phyloP scores from a whole-genome alignment of 2,113 vertebrate species.

The Gopherus flavomarginatus region DNA sequence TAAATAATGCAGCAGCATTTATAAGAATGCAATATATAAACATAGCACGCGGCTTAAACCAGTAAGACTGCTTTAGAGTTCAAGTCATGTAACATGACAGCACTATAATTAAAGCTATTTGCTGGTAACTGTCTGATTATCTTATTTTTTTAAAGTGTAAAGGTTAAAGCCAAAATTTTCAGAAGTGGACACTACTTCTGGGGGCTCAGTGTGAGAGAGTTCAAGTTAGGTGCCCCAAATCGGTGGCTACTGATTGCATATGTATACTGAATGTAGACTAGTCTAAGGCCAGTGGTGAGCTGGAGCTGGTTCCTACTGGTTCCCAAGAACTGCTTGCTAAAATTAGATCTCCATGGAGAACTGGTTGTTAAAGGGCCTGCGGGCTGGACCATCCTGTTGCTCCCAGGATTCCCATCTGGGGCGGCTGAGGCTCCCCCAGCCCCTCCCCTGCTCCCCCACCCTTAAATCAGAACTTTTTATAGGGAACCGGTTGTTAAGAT shows the following conservation, averaged over 20 bases:
- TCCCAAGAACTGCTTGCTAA: too few relatives aligned
- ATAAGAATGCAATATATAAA: not conserved
- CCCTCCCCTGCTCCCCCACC: too few relatives aligned
- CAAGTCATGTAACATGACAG: not conserved
- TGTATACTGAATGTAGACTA: not conserved
- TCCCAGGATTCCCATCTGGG: too few relatives aligned
- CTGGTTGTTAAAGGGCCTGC: too few relatives aligned
- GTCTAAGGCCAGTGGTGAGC: not conserved
- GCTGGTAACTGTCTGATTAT: not conserved
- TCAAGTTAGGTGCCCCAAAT: not conserved
- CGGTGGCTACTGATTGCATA: not conserved
- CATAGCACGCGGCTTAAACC: not conserved
- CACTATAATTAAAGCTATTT: not conserved
- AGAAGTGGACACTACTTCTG: not conserved
- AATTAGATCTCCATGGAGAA: too few relatives aligned
- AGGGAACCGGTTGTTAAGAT: too few relatives aligned
- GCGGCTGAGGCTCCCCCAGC: too few relatives aligned
- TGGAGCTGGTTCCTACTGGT: too few relatives aligned
- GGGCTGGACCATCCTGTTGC: too few relatives aligned
- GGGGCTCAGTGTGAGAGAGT: not conserved
- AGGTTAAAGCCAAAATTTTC: not conserved
- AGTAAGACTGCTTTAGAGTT: not conserved
- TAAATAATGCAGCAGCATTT: slow-evolving; percentile 12
- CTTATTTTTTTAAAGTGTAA: not conserved
- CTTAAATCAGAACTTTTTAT: too few relatives aligned